Percentiles rank a stretch among this genome's conserved stretches.
These are phyloP conservation scores for Prochilodus magdalenae DNA, from an alignment of 2,113 vertebrate species.

Conservation along the genomic window DNA sequence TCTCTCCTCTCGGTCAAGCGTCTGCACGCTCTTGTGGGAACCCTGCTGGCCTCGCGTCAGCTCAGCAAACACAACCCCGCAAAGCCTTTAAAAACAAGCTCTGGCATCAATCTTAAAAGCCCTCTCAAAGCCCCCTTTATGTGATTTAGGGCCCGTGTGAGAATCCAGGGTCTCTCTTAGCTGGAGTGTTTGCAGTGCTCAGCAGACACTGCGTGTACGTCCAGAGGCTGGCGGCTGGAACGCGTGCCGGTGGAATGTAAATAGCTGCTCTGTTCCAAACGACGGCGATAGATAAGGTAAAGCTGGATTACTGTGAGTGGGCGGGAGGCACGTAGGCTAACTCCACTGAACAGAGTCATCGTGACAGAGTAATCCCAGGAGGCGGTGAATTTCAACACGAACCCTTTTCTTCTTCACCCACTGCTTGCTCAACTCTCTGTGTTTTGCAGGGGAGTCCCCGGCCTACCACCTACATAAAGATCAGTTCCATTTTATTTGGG, in stretches of 20 bases:
- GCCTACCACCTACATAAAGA: neutral
- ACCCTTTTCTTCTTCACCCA: neutral
- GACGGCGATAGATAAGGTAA: neutral
- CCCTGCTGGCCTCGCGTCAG: neutral
- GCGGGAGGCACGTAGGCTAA: neutral
- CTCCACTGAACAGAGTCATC: neutral
- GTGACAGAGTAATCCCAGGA: neutral
- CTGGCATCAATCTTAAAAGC: conserved; percentile 17
- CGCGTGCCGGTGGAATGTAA: conserved; percentile 23
- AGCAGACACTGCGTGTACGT: neutral
- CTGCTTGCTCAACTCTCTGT: conserved; percentile 2
- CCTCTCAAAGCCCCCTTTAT: neutral
- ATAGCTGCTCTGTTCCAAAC: neutral
- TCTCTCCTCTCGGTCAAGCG: neutral
- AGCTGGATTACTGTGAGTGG: neutral
- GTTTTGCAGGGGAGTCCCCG: neutral
- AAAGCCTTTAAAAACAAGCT: conserved; percentile 9
- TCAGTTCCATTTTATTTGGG: neutral
- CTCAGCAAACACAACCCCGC: conserved; percentile 11
- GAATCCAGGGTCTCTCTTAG: neutral
- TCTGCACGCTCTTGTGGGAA: conserved; percentile 23
- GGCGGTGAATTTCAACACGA: neutral
- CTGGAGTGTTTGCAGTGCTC: conserved; percentile 7
- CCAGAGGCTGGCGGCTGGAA: conserved; percentile 31
- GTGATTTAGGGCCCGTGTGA: neutral